Conservation (phyloP, 2,888 invertebrate species). For the Heliconius ismenius region DNA sequence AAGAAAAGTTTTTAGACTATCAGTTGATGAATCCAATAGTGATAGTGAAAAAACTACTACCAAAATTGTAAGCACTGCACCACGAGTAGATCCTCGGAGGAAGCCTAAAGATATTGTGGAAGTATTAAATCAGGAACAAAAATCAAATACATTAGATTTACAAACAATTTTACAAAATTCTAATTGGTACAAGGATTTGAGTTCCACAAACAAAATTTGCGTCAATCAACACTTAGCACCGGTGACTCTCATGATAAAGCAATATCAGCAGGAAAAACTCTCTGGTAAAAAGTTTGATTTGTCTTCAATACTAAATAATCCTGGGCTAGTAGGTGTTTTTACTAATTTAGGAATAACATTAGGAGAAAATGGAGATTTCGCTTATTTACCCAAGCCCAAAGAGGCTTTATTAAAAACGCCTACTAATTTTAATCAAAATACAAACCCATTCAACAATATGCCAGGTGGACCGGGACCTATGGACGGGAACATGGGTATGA, state of each 20-base stretch:
- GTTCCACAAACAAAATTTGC: slow-evolving; percentile 87
- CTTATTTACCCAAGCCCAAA: slow-evolving; percentile 74
- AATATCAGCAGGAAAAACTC: slow-evolving; percentile 82
- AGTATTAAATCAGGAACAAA: slow-evolving; percentile 55
- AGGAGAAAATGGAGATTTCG: slow-evolving; percentile 82
- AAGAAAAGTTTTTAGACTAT: slow-evolving; percentile 87
- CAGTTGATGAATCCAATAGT: slow-evolving; percentile 83
- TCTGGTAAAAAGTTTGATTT: slow-evolving; percentile 81
- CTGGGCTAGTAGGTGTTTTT: slow-evolving; percentile 82
- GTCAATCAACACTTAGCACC: slow-evolving; percentile 86
- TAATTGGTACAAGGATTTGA: slow-evolving; percentile 86
- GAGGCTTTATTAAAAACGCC: slow-evolving; percentile 75
- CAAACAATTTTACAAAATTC: slow-evolving; percentile 85
- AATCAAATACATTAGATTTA: slow-evolving; percentile 76
- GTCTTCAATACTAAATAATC: slow-evolving; percentile 75
- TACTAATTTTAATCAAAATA: slow-evolving; percentile 65
- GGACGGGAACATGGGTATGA: slow-evolving; percentile 71
- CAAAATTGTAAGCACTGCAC: slow-evolving; percentile 64
- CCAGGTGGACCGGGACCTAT: slow-evolving; percentile 57
- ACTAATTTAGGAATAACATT: slow-evolving; percentile 83
- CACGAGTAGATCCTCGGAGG: slow-evolving; percentile 74
- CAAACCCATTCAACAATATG: slow-evolving; percentile 65
- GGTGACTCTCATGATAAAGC: slow-evolving; percentile 83
- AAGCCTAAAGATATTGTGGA: slow-evolving; percentile 70
- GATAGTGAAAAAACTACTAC: slow-evolving; percentile 78